Evolutionary conservation across 2,888 invertebrate genomes (phyloP).

Genomic region (Theristus sp.): DNA sequence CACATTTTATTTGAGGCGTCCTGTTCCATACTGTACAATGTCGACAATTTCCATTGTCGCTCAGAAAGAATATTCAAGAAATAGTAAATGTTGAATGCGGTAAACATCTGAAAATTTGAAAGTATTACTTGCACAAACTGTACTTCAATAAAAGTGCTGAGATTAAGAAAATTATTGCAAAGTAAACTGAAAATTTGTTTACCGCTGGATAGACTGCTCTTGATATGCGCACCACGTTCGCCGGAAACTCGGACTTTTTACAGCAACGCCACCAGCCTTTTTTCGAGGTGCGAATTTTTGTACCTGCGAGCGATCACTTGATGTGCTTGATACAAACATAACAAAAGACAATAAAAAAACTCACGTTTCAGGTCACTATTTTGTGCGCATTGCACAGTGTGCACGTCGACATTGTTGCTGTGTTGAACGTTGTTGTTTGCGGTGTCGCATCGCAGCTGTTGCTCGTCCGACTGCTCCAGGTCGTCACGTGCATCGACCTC

Average conservation of each 20-base stretch:
- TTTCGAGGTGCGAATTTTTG: too few species aligned
- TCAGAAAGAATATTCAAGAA: background rate
- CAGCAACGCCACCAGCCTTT: too few species aligned
- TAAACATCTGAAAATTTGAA: background rate
- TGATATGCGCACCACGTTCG: background rate
- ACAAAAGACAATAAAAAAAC: too few species aligned
- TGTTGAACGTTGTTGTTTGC: background rate
- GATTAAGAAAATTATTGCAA: background rate
- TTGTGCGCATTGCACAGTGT: background rate
- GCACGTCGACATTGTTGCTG: background rate
- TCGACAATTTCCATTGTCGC: background rate
- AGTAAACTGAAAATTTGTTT: background rate
- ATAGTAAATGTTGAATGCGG: background rate
- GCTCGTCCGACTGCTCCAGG: background rate
- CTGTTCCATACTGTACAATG: too few species aligned
- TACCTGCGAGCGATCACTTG: too few species aligned
- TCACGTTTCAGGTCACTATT: background rate
- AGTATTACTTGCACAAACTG: background rate
- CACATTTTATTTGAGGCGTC: too few species aligned
- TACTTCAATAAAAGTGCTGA: background rate
- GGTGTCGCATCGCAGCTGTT: background rate
- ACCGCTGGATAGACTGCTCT: background rate
- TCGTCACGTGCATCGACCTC: too few species aligned
- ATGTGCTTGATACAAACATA: too few species aligned
- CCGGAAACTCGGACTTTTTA: too few species aligned